A percentile compares a stretch with the other conserved stretches of the same genome.
phyloP scores from a whole-genome alignment of 1,140 invertebrate genomes.

The Drosophila setifemur region DNA sequence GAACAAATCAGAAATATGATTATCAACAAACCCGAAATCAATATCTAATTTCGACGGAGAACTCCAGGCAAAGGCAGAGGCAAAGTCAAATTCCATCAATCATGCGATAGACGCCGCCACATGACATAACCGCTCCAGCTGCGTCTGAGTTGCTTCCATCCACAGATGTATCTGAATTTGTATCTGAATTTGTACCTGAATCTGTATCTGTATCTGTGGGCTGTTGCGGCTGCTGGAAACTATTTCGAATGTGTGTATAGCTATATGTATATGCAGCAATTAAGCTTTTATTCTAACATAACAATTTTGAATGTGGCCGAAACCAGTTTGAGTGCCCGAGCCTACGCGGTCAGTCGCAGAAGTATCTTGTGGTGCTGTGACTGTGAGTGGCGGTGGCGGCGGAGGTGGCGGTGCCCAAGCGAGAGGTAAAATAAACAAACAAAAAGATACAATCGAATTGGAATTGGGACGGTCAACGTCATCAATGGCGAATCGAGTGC shows the following conservation, averaged over 20 bases:
- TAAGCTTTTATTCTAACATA: constrained; percentile 70
- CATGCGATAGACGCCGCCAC: constrained; percentile 52
- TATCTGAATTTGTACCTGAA: constrained; percentile 7
- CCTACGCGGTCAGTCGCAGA: constrained; percentile 35
- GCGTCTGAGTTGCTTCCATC: constrained; percentile 33
- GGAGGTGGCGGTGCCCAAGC: constrained; percentile 21
- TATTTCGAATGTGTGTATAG: constrained; percentile 12
- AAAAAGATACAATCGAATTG: neutral
- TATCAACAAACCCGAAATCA: constrained; percentile 20
- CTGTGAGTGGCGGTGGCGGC: no score
- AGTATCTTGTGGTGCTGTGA: constrained; percentile 32
- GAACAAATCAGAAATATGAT: constrained; percentile 35
- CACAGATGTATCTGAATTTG: constrained; percentile 1
- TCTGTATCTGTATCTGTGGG: constrained; percentile 12
- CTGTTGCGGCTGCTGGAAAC: constrained; percentile 30
- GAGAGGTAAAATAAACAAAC: constrained; percentile 4
- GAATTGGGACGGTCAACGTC: constrained; percentile 19
- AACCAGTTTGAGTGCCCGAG: constrained; percentile 55
- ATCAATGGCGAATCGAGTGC: constrained; percentile 8
- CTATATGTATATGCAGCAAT: constrained; percentile 69
- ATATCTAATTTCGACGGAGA: constrained; percentile 24
- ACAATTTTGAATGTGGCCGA: constrained; percentile 63
- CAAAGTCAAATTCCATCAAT: constrained; percentile 40
- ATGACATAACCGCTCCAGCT: constrained; percentile 73
- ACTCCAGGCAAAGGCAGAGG: neutral